Evolutionary conservation across 2,797 vertebrate species (phyloP), one percentile per base, ranked within the genome.

Genomic region (Brachyrhaphis roseni): DNA sequence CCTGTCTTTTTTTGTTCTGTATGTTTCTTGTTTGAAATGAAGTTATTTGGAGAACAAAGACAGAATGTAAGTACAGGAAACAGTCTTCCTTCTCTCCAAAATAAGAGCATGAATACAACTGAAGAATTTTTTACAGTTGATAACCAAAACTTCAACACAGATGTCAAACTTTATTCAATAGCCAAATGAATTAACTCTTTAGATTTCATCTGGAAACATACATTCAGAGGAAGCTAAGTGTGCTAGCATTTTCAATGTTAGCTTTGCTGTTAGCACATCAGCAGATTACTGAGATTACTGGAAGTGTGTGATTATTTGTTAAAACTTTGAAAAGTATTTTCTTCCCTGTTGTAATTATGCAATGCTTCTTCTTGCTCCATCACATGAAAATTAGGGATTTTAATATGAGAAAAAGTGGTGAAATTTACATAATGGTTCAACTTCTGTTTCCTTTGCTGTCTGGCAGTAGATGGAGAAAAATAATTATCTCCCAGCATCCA

Each of bases 401-500:
- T 43, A 7, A 45, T 26, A n/a, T 15, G 39, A 43, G 1, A 13
- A 12, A 70, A 41, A 71, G 41, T n/a, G 39, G 39, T 15, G 23
- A 71, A 45, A 15, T 15, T 23, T 51, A 23, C 49, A 51, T 51
- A 51, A 47, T 16, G 46, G 46, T 5, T 16, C 46, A 16, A 23
- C 8, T 26, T 76, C 41, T 79, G 16, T 53, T 47, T 26, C 70
- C 36, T 34, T 2, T 74, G 10, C 8, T 18, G 39, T 62, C 45
- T 28, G 64, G 53, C 39, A 12, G 12, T 70, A 1, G 45, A 74
- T 31, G 39, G 49, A 72, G 70, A 70, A 76, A 70, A 68, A 59
- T 82, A 72, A 91, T 86, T 7, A 78, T 84, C 47, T 72, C 1
- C 36, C 31, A 47, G 28, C 80, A 51, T 71, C 31, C 77, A 70